Evolutionary conservation across 2,888 invertebrate genomes (phyloP).

Genomic region (Drosophila percnosoma): DNA sequence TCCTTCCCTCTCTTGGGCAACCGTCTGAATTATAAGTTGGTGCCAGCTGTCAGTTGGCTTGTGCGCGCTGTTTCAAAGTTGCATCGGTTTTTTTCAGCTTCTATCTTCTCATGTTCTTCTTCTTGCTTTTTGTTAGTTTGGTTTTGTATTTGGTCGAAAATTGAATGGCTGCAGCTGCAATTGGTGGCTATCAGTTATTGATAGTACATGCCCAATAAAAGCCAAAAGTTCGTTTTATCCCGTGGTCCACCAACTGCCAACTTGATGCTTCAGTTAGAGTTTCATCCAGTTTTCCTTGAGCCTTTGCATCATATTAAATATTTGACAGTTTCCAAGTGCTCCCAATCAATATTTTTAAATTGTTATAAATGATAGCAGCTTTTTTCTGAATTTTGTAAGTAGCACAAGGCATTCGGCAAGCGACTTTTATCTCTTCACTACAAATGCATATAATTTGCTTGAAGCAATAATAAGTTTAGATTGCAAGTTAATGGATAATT

Average conservation of each 20-base stretch:
- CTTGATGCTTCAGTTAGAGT: constrained; percentile 28
- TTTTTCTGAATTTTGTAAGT: background rate
- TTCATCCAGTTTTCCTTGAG: constrained; percentile 1
- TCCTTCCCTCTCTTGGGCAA: background rate
- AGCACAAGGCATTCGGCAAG: background rate
- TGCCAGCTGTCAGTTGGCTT: constrained; percentile 70
- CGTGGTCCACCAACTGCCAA: constrained; percentile 10
- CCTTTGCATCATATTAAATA: constrained; percentile 21
- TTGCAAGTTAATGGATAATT: background rate
- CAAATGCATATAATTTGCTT: background rate
- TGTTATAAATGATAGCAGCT: constrained; percentile 9
- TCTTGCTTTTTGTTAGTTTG: constrained; percentile 10
- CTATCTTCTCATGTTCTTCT: constrained; percentile 7
- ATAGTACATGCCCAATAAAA: constrained; percentile 57
- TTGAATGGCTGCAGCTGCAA: constrained; percentile 65
- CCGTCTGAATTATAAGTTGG: constrained; percentile 65
- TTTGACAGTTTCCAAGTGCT: constrained; percentile 24
- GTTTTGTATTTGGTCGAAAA: constrained; percentile 34
- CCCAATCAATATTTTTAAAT: constrained; percentile 23
- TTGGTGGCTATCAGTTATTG: constrained; percentile 65
- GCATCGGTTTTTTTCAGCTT: constrained; percentile 49
- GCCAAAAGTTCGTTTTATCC: constrained; percentile 47
- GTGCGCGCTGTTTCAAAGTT: constrained; percentile 55
- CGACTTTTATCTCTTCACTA: background rate
- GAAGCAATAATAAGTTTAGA: background rate